phyloP scores from a whole-genome alignment of 1,140 invertebrate genomes.

The Oryzaephilus surinamensis region DNA sequence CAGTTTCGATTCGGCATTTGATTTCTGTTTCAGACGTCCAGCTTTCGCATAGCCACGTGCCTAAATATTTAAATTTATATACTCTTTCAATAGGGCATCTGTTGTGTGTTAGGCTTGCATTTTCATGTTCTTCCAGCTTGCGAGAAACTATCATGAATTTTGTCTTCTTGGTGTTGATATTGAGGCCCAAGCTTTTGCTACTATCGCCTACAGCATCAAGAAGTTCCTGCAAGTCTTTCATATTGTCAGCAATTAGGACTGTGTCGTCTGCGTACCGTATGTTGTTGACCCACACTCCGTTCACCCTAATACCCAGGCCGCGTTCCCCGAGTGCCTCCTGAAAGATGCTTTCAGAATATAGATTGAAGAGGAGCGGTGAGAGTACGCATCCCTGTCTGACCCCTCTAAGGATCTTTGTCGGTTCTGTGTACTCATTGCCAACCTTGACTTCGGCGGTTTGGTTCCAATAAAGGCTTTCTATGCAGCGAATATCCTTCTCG shows the following conservation, averaged over 20 bases:
- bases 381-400: conserved; percentile 29
- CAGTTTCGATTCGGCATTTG: conserved; percentile 3
- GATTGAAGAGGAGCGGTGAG: conserved; percentile 30
- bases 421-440: conserved; percentile 9
- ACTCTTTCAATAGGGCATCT: conserved; percentile 1
- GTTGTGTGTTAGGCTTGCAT: background rate
- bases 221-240: no score
- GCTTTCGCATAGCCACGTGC: conserved; percentile 3
- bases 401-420: conserved; percentile 16
- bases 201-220: background rate
- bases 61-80: conserved; percentile 9
- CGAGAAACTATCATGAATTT: no score
- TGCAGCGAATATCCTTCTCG: conserved; percentile 4
- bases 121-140: no score
- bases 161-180: conserved; percentile 2
- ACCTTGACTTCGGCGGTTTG: background rate
- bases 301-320: conserved; percentile 9
- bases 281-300: conserved; percentile 9
- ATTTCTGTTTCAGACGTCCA: conserved; percentile 5
- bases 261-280: conserved; percentile 18
- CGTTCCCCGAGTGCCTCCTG: conserved; percentile 8
- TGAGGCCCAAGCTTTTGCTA: conserved; percentile 3
- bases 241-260: no score
- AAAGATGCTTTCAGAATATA: conserved; percentile 21
- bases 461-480: conserved; percentile 1